phyloP scores from a whole-genome alignment of 2,113 vertebrate species.

The Bucco capensis region DNA sequence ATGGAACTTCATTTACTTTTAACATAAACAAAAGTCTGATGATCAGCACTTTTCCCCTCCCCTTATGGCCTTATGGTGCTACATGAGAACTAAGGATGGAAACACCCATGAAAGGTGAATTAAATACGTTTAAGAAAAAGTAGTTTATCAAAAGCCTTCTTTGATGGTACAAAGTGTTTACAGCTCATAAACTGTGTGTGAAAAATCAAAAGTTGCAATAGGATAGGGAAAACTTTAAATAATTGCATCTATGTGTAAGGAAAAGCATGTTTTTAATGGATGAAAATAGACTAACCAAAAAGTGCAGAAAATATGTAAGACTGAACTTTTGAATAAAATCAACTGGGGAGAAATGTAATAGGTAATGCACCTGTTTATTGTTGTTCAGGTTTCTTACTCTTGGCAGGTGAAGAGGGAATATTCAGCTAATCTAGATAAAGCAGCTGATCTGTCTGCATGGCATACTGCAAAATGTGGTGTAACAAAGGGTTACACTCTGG shows the following conservation, averaged over 20 bases:
- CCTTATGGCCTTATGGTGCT: background rate
- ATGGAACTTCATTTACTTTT: background rate
- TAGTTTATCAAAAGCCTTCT: background rate
- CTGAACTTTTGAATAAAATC: background rate
- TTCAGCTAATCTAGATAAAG: background rate
- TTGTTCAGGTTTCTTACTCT: background rate
- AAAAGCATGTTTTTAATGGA: background rate
- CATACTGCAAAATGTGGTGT: background rate
- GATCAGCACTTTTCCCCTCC: fast-evolving
- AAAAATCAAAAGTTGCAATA: background rate
- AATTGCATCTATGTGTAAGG: background rate
- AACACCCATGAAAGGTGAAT: background rate
- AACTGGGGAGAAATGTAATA: background rate
- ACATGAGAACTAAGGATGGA: background rate
- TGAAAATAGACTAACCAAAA: background rate
- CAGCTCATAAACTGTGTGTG: background rate
- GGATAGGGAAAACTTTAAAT: background rate
- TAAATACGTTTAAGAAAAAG: background rate
- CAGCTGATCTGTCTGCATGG: background rate
- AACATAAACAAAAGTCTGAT: background rate
- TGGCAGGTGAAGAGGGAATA: background rate
- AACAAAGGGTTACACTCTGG: background rate
- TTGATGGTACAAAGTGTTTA: background rate
- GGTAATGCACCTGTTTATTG: background rate
- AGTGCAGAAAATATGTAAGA: background rate